These are phyloP conservation scores for Chydorus sphaericus DNA, from an alignment of 2,888 invertebrate species.

Conservation along the genomic window DNA sequence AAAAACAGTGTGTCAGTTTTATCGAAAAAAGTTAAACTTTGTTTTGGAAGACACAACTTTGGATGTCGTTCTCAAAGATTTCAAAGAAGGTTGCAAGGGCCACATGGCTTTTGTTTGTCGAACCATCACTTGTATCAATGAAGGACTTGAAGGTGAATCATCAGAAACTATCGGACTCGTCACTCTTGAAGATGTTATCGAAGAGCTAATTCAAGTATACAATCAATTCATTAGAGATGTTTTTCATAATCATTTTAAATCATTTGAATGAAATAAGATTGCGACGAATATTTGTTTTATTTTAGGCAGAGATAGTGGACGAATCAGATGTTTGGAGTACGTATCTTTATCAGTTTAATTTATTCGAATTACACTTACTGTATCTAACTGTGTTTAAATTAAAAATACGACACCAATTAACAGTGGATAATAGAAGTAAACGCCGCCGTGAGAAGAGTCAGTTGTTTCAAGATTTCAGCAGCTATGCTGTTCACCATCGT, in stretches of 20 bases:
- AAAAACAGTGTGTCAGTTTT: slow-evolving; percentile 83
- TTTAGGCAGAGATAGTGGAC: slow-evolving; percentile 97
- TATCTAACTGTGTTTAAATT: no score
- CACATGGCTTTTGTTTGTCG: slow-evolving; percentile 94
- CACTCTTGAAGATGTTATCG: slow-evolving; percentile 94
- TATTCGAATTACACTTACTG: no score
- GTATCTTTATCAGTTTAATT: no score
- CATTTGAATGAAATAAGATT: not conserved
- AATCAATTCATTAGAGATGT: not conserved
- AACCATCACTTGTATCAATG: no score
- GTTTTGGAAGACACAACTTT: slow-evolving; percentile 91
- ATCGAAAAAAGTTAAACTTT: slow-evolving; percentile 89
- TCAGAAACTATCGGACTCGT: slow-evolving; percentile 88
- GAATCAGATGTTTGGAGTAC: slow-evolving; percentile 90
- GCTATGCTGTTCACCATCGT: slow-evolving; percentile 57
- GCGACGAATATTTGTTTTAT: no score
- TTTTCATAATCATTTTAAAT: not conserved
- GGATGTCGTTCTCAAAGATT: slow-evolving; percentile 89
- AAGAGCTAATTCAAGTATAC: slow-evolving; percentile 71
- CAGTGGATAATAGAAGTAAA: slow-evolving; percentile 70
- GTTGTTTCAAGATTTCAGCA: slow-evolving; percentile 63
- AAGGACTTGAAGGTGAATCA: slow-evolving; percentile 79
- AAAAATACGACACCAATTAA: slow-evolving; percentile 21
- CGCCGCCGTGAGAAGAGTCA: slow-evolving; percentile 53
- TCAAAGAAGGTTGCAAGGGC: slow-evolving; percentile 80